Conservation (phyloP, 2,113 vertebrate species). For the Tretioscincus oriximinensis region DNA sequence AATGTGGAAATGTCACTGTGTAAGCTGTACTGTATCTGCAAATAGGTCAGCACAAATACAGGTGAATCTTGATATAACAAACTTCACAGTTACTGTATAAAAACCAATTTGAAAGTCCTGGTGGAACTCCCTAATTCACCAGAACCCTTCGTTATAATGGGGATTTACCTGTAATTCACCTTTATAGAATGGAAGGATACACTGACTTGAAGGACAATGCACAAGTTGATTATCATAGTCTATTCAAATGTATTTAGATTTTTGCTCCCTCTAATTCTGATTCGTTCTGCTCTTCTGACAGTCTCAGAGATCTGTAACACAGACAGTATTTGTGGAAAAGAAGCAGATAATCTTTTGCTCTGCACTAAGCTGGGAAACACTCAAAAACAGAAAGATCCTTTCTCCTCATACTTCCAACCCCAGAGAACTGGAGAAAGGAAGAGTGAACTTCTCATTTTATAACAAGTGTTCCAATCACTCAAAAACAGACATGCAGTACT, state of each 20-base stretch:
- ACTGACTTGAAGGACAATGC: not conserved
- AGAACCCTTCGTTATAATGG: no score
- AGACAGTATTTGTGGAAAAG: not conserved
- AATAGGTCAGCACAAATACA: not conserved
- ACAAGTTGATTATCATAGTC: not conserved
- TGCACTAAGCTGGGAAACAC: not conserved
- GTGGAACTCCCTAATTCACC: no score
- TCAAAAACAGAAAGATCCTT: not conserved
- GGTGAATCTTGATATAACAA: no score
- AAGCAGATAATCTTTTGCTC: not conserved
- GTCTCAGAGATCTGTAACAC: not conserved
- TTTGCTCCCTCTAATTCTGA: not conserved
- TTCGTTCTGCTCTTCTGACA: not conserved
- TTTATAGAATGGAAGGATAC: not conserved
- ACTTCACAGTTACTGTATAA: no score
- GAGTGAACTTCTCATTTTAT: not conserved
- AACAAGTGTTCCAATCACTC: not conserved
- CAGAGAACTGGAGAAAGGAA: not conserved
- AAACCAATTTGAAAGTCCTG: no score
- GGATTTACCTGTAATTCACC: no score
- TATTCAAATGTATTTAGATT: not conserved
- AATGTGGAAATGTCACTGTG: not conserved
- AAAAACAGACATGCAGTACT: not conserved
- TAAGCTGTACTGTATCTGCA: not conserved
- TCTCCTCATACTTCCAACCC: not conserved